These are phyloP conservation scores for Rhyacichthys aspro DNA, from an alignment of 2,797 vertebrate species.

Conservation along the genomic window DNA sequence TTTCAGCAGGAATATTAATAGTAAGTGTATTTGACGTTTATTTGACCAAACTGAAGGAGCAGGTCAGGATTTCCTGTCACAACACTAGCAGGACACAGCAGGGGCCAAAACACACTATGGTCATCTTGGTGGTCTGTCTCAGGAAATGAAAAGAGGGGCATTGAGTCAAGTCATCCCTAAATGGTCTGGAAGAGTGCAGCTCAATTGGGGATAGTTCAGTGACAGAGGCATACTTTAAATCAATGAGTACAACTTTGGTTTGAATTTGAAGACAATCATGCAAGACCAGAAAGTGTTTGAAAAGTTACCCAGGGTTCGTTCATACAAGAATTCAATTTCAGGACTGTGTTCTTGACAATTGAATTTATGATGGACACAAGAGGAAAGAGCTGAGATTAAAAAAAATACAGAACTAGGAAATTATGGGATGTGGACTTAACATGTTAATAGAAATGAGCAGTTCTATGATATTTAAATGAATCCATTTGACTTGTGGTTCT, in stretches of 20 bases:
- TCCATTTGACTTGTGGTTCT: no score
- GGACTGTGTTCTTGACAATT: background rate
- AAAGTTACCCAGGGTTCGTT: background rate
- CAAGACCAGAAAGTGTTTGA: background rate
- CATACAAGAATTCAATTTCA: background rate
- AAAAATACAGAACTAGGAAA: no score
- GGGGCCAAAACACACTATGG: no score
- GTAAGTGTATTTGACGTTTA: no score
- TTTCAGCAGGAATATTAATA: no score
- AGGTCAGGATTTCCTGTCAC: background rate
- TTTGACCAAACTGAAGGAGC: no score
- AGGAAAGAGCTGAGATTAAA: no score
- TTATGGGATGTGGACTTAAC: no score
- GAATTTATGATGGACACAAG: no score
- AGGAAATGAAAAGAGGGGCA: background rate
- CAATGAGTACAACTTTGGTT: background rate
- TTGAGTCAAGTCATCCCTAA: constrained; percentile 14
- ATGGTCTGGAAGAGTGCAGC: constrained; percentile 2
- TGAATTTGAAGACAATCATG: background rate
- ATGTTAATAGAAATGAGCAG: no score
- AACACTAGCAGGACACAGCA: background rate
- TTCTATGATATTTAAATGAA: no score
- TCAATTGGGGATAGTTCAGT: constrained; percentile 10
- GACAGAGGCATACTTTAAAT: constrained; percentile 9
- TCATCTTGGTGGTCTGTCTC: no score